Base-by-base conservation (phyloP, 2,113 vertebrate species). In the Phaethon lepturus region DNA sequence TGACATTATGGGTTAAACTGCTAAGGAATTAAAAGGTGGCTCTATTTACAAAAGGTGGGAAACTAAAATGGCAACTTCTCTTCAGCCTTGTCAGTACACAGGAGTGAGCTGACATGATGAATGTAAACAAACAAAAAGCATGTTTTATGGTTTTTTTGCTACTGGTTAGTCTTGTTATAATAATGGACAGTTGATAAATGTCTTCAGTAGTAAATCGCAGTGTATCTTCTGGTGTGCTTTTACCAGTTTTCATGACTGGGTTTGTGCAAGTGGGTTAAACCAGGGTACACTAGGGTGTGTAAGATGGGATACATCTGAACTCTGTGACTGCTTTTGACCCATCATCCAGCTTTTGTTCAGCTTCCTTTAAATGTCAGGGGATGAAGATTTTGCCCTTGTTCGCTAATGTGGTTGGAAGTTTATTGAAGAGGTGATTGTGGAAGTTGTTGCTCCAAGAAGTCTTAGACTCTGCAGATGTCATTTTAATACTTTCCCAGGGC, bases 361-460 rank as follows among this genome's bases (percentile, higher is more conserved):
- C 31, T 69, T 92, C 35, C 25, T n/a, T 38, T 66, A 86, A 59
- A 33, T 83, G 72, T 35, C 53, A 45, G 28, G 44, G 42, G 24
- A 17, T n/a, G 14, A 59, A 77, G 33, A 33, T 49, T 89, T 89
- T 89, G 25, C 69, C 35, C 29, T 72, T 67, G n/a, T 33, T 79
- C 0, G 0, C 47, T 69, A 58, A 62, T 0, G 2, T 29, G 16
- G 33, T 4, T 81, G 52, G 49, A 81, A 77, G 47, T 59, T 60
- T 75, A 56, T 59, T 84, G 74, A 84, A 91, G 33, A 89, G 33
- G 5, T 7, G 17, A 10, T 66, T 52, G 18, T 83, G 88, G 76
- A 38, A 55, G 28, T 35, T 88, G 50, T 75, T 88, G 10, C 69
- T 91, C 47, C 12, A 47, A 45, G 17, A 67, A 85, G 40, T 81